Evolutionary conservation across 2,888 invertebrate genomes (phyloP), one percentile per base, ranked within the genome.

Genomic region (Polymixis flavicincta): DNA sequence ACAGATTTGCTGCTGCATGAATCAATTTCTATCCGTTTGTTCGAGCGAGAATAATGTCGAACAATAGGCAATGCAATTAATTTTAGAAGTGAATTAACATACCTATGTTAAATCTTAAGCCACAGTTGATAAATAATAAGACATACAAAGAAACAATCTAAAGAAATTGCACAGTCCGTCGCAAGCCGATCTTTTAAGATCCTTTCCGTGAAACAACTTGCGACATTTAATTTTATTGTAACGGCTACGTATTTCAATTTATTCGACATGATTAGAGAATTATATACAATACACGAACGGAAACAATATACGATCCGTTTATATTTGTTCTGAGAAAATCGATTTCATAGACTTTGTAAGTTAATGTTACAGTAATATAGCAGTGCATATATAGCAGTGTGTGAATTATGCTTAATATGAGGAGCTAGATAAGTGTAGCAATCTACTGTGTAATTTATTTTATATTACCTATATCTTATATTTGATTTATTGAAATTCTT

Each of bases 221-320:
- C 75, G 55, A 77, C 80, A 84, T 75, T 75, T 71, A 45, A 80
- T 75, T 64, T 76, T 66, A 71, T 66, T 67, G 72, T 72, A 79
- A 72, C 76, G 70, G 57, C 69, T 76, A n/a, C 48, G 57, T 65
- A 74, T 68, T 85, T 84, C 76, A 73, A 77, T 80, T 72, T 75
- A 77, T 77, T 78, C 65, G 50, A 71, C 76, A 63, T 72, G 71
- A 76, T 70, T 67, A 63, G 19, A 66, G 57, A 69, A 75, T 45
- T 45, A 66, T 66, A 25, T 69, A n/a, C n/a, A n/a, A n/a, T n/a
- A n/a, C n/a, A n/a, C n/a, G n/a, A 85, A 81, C 52, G 42, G 25
- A 32, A 32, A 65, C 55, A 70, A 65, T 77, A 74, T 68, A 64
- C n/a, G 65, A 69, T 50, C 59, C 50, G 19, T 71, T 78, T 74